phyloP scores from a whole-genome alignment of 2,113 vertebrate genomes.

The Tragelaphus buxtoni region DNA sequence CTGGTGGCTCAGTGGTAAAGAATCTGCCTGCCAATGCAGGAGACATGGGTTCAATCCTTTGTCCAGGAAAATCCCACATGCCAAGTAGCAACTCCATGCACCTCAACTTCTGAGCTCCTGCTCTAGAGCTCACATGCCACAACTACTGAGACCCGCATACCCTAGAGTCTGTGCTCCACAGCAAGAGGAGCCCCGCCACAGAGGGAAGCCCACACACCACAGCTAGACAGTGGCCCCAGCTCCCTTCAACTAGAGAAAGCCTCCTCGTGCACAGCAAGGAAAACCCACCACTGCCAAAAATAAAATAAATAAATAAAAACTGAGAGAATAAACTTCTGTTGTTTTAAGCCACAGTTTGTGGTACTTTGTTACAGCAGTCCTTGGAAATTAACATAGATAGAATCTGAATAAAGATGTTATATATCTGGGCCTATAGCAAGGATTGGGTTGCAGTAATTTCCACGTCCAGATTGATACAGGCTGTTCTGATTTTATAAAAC shows the following conservation, averaged over 20 bases:
- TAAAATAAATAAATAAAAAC: neutral
- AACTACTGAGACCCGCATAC: neutral
- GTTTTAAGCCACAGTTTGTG: neutral
- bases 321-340: neutral
- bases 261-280: rapidly evolving
- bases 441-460: neutral
- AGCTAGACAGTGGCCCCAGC: neutral
- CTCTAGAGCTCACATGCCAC: neutral
- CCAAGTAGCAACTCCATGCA: neutral
- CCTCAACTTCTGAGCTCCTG: neutral
- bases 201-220: neutral
- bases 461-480: neutral
- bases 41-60: neutral
- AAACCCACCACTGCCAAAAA: neutral
- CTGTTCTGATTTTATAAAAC: neutral
- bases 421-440: neutral
- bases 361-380: neutral
- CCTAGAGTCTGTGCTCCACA: neutral
- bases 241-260: neutral
- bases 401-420: neutral
- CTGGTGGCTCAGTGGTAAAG: neutral
- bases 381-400: neutral
- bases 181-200: neutral
- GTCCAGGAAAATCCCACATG: neutral
- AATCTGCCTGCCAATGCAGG: neutral